Evolutionary conservation across 2,113 vertebrate species (phyloP), one percentile per base, ranked within the genome.

Genomic region (Chaetura pelagica): DNA sequence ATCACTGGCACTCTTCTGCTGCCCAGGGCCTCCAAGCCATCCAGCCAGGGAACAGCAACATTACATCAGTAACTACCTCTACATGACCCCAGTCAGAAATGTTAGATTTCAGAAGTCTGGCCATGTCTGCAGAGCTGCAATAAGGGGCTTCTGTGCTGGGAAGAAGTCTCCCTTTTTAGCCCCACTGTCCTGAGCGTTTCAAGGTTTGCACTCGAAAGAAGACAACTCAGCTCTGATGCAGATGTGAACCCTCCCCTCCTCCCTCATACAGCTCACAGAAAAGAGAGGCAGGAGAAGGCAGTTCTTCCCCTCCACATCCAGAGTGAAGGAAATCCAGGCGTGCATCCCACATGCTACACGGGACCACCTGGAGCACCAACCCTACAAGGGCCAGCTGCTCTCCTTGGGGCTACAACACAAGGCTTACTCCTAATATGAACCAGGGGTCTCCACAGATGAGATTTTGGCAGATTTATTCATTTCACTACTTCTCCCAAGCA

Each of bases 341-440:
- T 2, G 5, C 8, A 21, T 2, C 27, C 23, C 52, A 44, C 1
- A 1, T 0, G 3, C 16, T 14, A 30, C 40, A 40, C 2, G 1
- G 52, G 24, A 42, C 8, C 30, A 26, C 29, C 34, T 20, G 1
- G 0, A 72, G 48, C 35, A 73, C 40, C 1, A 1, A 63, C 35
- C 48, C 61, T 51, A 9, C 55, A 27, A 74, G 35, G 29, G 10
- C 27, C 5, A 46, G 6, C 4, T 1, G 0, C 10, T 2, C 3
- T 1, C 15, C 74, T 46, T 24, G 48, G 21, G 57, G 19, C 19
- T 74, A 27, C 1, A 2, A 5, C 22, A 18, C 2, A 2, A 40
- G 35, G 7, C 20, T 78, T 59, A 63, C 10, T 42, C 64, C 0
- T 1, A 68, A 30, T 3, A 30, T 5, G 21, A 57, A 77, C 44